Evolutionary conservation across 1,140 invertebrate species (phyloP).

Genomic region (Drosophila murphyi): DNA sequence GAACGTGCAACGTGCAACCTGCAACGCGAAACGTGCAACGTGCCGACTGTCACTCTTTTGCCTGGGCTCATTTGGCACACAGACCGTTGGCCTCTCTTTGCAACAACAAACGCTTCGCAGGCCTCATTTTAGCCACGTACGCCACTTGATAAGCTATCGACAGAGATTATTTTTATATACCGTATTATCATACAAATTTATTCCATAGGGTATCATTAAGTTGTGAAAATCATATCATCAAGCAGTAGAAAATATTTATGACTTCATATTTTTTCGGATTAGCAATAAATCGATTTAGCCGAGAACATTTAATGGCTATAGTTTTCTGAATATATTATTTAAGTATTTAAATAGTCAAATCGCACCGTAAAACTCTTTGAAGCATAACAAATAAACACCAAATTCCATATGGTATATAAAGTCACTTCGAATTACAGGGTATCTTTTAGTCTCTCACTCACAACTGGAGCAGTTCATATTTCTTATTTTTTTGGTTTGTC

Average conservation of each 20-base stretch:
- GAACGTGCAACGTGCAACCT: conserved; percentile 41
- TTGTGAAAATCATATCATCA: background rate
- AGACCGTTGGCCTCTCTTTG: conserved; percentile 6
- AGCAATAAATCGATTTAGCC: too few species aligned
- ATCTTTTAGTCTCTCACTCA: background rate
- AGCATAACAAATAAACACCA: too few species aligned
- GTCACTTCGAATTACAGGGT: background rate
- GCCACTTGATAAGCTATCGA: conserved; percentile 52
- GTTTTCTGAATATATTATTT: too few species aligned
- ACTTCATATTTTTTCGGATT: too few species aligned
- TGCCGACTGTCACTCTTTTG: conserved; percentile 27
- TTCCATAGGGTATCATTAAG: background rate
- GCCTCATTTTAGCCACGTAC: conserved; percentile 8
- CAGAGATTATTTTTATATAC: background rate
- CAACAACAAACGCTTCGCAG: background rate
- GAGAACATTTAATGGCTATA: too few species aligned
- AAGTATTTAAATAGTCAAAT: too few species aligned
- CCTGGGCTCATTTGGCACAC: background rate
- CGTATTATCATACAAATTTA: background rate
- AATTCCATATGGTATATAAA: too few species aligned
- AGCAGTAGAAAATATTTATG: too few species aligned
- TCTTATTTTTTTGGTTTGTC: background rate
- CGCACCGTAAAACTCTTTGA: too few species aligned
- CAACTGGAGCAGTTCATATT: background rate
- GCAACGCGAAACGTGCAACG: conserved; percentile 30